Percentiles rank a stretch among this genome's conserved stretches.
phyloP scores from a whole-genome alignment of 2,797 vertebrate species.

The Schizothorax lantsangensis region DNA sequence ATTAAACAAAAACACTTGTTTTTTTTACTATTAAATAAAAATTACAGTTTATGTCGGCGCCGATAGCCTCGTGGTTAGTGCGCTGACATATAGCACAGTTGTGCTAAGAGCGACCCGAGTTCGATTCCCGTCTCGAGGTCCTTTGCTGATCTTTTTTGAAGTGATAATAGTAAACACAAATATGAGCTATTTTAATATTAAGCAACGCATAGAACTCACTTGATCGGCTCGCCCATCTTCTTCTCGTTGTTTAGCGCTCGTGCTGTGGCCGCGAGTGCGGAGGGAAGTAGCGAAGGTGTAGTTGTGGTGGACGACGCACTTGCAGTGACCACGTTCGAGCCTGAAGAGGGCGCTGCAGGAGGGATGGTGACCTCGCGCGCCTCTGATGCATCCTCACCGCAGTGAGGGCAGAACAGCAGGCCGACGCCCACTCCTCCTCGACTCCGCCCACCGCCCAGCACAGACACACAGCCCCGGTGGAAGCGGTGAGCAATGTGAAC shows the following conservation, averaged over 20 bases:
- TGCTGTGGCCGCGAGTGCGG: conserved; percentile 71
- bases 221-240: conserved; percentile 79
- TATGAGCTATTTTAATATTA: not conserved
- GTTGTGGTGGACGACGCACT: conserved; percentile 80
- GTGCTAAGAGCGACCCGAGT: no score
- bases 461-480: conserved; percentile 90
- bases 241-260: conserved; percentile 72
- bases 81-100: no score
- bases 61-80: no score
- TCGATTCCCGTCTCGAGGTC: no score
- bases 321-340: conserved; percentile 75
- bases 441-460: conserved; percentile 79
- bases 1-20: no score
- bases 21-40: not conserved
- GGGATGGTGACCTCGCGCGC: conserved; percentile 91
- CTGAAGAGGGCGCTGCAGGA: conserved; percentile 71
- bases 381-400: conserved; percentile 91
- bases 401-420: conserved; percentile 94
- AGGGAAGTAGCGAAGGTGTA: conserved; percentile 60
- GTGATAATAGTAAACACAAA: not conserved
- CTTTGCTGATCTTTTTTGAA: not conserved
- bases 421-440: conserved; percentile 73
- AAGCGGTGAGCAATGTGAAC: conserved; percentile 92
- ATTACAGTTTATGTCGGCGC: not conserved
- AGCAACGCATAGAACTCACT: conserved; percentile 60